Evolutionary conservation across 2,797 vertebrate species (phyloP).

Genomic region (Enteromius afrohamiltoni): DNA sequence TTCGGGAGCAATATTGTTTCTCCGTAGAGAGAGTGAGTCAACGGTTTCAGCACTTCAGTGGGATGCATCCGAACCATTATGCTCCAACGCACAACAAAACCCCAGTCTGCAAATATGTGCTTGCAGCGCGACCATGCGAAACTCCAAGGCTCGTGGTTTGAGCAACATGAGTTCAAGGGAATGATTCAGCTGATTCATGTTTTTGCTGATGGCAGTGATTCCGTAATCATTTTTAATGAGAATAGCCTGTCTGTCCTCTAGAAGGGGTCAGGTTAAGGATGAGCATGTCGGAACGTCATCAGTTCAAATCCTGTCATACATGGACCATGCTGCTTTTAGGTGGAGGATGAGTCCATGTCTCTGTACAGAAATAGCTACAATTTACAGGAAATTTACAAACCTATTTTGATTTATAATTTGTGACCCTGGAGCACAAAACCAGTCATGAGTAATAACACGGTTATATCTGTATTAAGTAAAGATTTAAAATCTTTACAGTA

Average conservation of each 20-base stretch:
- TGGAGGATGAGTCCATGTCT: neutral
- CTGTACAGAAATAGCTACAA: neutral
- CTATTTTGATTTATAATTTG: neutral
- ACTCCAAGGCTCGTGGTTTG: conserved; percentile 8
- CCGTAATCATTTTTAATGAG: conserved; percentile 42
- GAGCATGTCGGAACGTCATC: neutral
- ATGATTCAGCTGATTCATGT: conserved; percentile 45
- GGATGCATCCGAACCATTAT: conserved; percentile 39
- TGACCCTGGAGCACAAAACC: neutral
- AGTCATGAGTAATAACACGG: neutral
- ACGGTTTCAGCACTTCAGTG: conserved; percentile 39
- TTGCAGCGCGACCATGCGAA: conserved; percentile 12
- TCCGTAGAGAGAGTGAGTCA: conserved; percentile 35
- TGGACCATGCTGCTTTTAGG: neutral
- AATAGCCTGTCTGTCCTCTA: conserved; percentile 14
- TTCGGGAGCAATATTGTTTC: conserved; percentile 27
- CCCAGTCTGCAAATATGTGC: conserved; percentile 42
- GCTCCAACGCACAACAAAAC: conserved; percentile 43
- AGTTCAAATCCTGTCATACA: neutral
- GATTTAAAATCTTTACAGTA: neutral
- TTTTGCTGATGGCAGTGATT: conserved; percentile 45
- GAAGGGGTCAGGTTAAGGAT: conserved; percentile 12
- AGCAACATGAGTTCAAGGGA: conserved; percentile 34
- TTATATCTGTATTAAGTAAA: neutral
- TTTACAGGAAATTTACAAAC: neutral